Conservation (phyloP, 2,797 vertebrate species). For the Argya squamiceps region DNA sequence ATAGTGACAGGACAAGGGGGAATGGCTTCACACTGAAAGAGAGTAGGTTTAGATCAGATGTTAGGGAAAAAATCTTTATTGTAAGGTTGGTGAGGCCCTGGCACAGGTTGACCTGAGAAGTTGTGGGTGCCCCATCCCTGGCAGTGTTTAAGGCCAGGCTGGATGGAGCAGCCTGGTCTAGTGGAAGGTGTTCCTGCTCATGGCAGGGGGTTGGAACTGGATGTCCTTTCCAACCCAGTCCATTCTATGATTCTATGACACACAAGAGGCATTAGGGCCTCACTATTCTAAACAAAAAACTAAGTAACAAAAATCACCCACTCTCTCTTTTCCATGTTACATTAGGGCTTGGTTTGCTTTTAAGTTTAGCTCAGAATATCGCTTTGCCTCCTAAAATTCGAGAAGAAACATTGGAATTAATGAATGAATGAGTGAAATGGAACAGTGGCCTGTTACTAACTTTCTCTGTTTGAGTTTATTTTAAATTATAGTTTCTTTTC, state of each 20-base stretch:
- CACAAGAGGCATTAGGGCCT: neutral
- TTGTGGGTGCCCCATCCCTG: neutral
- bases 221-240: neutral
- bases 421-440: neutral
- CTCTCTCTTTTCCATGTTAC: conserved; percentile 67
- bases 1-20: neutral
- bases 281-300: neutral
- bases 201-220: neutral
- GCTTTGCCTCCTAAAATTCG: conserved; percentile 58
- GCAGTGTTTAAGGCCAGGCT: neutral
- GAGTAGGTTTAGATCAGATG: neutral
- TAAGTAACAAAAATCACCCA: neutral
- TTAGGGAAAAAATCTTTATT: neutral
- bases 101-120: neutral
- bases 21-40: neutral
- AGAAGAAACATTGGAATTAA: neutral
- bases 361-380: conserved; percentile 67
- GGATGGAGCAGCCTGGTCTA: neutral
- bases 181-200: neutral
- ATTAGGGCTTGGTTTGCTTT: conserved; percentile 61
- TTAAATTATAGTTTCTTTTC: neutral
- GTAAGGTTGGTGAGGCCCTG: neutral
- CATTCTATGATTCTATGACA: neutral
- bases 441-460: neutral
- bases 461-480: neutral